Percentiles rank a stretch among this genome's conserved stretches.
Conservation (phyloP, 2,113 vertebrate species). For the Tenrec ecaudatus region DNA sequence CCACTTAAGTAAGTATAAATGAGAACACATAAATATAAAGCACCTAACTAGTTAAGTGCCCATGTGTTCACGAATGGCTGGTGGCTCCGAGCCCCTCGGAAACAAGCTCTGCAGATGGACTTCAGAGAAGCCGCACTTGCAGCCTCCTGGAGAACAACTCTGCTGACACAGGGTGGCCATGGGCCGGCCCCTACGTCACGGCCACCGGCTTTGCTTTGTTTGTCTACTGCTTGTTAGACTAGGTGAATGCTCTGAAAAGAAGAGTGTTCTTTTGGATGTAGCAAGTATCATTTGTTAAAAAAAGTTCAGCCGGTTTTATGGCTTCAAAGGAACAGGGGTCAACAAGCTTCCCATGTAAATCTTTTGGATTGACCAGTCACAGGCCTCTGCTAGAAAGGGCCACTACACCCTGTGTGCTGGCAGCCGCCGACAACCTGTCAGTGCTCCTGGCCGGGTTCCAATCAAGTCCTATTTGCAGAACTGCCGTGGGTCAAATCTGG, state of each 20-base stretch:
- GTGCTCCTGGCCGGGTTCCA: not conserved
- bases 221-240: not conserved
- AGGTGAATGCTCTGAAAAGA: conserved; percentile 25
- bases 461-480: conserved; percentile 40
- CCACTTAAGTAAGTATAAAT: conserved; percentile 16
- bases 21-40: not conserved
- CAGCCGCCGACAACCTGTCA: not conserved
- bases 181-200: not conserved
- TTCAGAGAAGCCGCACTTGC: not conserved
- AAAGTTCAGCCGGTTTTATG: conserved; percentile 2
- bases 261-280: conserved; percentile 1
- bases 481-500: not conserved
- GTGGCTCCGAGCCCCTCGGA: not conserved
- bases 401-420: not conserved
- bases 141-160: not conserved
- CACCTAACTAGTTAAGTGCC: not conserved
- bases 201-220: not conserved
- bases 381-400: not conserved
- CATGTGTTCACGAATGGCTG: not conserved
- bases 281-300: not conserved
- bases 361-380: not conserved
- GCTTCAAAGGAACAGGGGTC: not conserved
- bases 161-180: not conserved
- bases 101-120: not conserved
- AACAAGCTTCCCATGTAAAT: not conserved